Evolutionary conservation across 2,888 invertebrate species (phyloP), one percentile per base, ranked within the genome.

Genomic region (Oscheius myriophilus): DNA sequence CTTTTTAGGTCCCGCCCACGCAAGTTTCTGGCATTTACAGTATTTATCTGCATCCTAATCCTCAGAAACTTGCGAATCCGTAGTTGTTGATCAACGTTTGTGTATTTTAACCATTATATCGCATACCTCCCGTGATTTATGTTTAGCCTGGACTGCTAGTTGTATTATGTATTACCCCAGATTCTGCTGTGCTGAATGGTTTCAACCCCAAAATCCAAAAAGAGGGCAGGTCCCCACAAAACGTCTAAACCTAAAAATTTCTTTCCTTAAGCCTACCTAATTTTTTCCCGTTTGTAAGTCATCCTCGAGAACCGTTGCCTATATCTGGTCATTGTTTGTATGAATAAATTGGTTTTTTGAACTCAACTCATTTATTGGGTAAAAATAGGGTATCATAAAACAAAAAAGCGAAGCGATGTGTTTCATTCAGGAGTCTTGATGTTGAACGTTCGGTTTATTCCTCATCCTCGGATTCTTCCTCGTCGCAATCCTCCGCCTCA

Each of bases 401-500:
- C 33, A 33, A 33, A 33, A 33, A 33, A 9, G 4, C 3, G 33
- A 33, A 33, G 33, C 33, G 9, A 6, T 33, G 33, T 33, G 33
- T 33, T 33, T 6, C 9, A 9, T 33, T 33, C 33, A 33, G 9
- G n/a, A 33, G 33, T 33, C 33, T 33, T 33, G 4, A 9, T 33
- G 33, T 3, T 9, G 9, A 33, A 33, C 33, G 9, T 33, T n/a
- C n/a, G 26, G 62, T 63, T 43, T 72, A 71, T 58, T 75, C 75
- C 53, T 73, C 75, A 62, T 73, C 73, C 46, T 73, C 75, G 12
- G 49, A 67, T 41, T 66, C 72, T 33, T 71, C 73, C 41, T 71
- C 73, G 18, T 66, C 71, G 9, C 49, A 69, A 1, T 66, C 67
- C 21, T 68, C 73, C 46, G 70, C 69, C 41, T 53, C 63, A 3